These are phyloP conservation scores for Xanthorhoe spadicearia DNA, from an alignment of 2,888 invertebrate genomes.

Conservation along the genomic window DNA sequence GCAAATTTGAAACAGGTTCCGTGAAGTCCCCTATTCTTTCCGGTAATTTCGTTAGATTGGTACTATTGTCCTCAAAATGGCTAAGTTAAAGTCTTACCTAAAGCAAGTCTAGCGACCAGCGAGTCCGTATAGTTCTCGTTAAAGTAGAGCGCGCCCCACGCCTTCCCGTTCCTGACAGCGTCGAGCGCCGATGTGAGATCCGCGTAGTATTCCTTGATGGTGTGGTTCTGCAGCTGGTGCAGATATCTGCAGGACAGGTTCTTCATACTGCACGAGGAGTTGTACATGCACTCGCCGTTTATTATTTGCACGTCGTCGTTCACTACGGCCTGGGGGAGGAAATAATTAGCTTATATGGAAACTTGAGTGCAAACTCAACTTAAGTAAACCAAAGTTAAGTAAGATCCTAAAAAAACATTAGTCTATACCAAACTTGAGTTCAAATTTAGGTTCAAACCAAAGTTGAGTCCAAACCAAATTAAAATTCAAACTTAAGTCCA, in stretches of 20 bases:
- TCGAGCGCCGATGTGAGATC: slow-evolving; percentile 87
- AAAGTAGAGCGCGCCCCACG: slow-evolving; percentile 95
- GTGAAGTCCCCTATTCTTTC: too few species aligned
- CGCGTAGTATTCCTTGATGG: slow-evolving; percentile 87
- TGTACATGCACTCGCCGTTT: slow-evolving; percentile 82
- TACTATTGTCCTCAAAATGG: too few species aligned
- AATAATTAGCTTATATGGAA: neutral
- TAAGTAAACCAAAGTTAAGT: too few species aligned
- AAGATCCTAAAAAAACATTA: too few species aligned
- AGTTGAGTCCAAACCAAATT: too few species aligned
- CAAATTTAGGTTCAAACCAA: too few species aligned
- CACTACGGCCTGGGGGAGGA: slow-evolving; percentile 72
- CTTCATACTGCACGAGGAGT: slow-evolving; percentile 88
- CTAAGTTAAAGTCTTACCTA: too few species aligned
- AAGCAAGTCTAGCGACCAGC: slow-evolving; percentile 91
- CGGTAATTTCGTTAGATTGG: too few species aligned
- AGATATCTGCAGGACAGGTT: slow-evolving; percentile 93
- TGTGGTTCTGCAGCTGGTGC: slow-evolving; percentile 88
- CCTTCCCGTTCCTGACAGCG: slow-evolving; percentile 90
- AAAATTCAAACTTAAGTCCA: too few species aligned
- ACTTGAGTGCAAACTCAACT: too few species aligned
- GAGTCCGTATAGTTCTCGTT: slow-evolving; percentile 96
- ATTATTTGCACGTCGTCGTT: slow-evolving; percentile 75
- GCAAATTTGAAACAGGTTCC: too few species aligned
- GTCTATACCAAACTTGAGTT: too few species aligned